These are phyloP conservation scores for Cheilosia urbana DNA, from an alignment of 2,888 invertebrate genomes.

Conservation along the genomic window DNA sequence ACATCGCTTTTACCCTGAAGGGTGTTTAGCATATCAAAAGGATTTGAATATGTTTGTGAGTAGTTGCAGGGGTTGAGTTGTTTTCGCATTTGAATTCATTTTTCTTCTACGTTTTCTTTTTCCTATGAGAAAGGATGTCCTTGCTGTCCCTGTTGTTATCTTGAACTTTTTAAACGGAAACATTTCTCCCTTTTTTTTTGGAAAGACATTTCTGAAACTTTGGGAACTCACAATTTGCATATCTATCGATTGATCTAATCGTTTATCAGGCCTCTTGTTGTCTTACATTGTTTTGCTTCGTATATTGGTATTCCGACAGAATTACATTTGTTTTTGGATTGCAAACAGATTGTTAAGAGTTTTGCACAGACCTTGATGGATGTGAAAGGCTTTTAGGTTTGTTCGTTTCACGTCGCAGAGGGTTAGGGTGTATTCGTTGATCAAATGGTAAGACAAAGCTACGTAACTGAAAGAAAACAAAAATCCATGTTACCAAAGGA, in stretches of 20 bases:
- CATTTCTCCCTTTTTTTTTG: background rate
- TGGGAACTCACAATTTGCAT: constrained; percentile 27
- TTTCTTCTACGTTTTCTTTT: background rate
- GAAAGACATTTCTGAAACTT: background rate
- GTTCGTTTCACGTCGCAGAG: background rate
- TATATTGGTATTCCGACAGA: constrained; percentile 25
- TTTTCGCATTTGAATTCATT: constrained; percentile 53
- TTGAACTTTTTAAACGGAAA: constrained; percentile 34
- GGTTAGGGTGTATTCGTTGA: too few relatives aligned
- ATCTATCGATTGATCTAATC: constrained; percentile 45
- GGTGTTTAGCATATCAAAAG: constrained; percentile 67
- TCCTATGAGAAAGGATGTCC: background rate
- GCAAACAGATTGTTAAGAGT: constrained; percentile 48
- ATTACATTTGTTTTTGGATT: constrained; percentile 51
- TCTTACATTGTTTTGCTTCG: constrained; percentile 36
- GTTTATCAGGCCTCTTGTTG: constrained; percentile 42
- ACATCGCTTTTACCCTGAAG: constrained; percentile 37
- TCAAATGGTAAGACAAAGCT: too few relatives aligned
- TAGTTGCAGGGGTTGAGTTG: constrained; percentile 1
- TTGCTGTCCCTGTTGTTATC: constrained; percentile 34
- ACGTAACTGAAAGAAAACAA: too few relatives aligned
- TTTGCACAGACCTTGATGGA: background rate
- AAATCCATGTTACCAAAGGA: too few relatives aligned
- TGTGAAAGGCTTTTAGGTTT: background rate
- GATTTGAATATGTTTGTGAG: constrained; percentile 67